Evolutionary conservation across 2,888 invertebrate species (phyloP).

Genomic region (Elaeidobius kamerunicus): DNA sequence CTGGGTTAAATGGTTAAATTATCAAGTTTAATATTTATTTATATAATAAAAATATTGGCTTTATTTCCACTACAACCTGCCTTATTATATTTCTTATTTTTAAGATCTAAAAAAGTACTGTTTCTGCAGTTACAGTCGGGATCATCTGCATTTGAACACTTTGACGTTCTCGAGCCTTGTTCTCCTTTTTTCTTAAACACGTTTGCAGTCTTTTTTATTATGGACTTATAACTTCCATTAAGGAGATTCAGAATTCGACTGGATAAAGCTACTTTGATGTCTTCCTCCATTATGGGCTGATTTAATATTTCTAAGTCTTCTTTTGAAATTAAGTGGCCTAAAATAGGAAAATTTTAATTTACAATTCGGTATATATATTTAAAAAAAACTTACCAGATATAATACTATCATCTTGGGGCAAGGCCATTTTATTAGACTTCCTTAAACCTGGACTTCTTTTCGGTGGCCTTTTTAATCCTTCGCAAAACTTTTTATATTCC

Average conservation of each 20-base stretch:
- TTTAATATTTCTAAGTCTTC: slow-evolving; percentile 1
- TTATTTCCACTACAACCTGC: background rate
- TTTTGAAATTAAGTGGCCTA: background rate
- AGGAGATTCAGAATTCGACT: background rate
- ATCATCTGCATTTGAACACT: background rate
- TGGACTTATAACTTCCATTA: background rate
- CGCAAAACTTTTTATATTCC: slow-evolving; percentile 1
- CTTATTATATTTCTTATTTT: background rate
- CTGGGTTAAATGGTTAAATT: background rate
- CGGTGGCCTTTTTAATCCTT: background rate
- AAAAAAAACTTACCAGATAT: slow-evolving; percentile 1
- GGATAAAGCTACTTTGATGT: background rate
- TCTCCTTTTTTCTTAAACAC: background rate
- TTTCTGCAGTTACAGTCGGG: background rate
- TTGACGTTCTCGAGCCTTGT: background rate
- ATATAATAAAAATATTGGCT: background rate
- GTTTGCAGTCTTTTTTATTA: background rate
- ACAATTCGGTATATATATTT: background rate
- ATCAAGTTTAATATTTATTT: background rate
- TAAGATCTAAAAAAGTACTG: background rate
- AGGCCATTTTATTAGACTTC: background rate
- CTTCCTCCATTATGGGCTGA: background rate
- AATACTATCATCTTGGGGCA: background rate
- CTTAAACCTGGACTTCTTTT: background rate
- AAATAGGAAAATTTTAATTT: background rate